Evolutionary conservation across 2,888 invertebrate genomes (phyloP), one percentile per base, ranked within the genome.

Genomic region (Myopa tessellatipennis): DNA sequence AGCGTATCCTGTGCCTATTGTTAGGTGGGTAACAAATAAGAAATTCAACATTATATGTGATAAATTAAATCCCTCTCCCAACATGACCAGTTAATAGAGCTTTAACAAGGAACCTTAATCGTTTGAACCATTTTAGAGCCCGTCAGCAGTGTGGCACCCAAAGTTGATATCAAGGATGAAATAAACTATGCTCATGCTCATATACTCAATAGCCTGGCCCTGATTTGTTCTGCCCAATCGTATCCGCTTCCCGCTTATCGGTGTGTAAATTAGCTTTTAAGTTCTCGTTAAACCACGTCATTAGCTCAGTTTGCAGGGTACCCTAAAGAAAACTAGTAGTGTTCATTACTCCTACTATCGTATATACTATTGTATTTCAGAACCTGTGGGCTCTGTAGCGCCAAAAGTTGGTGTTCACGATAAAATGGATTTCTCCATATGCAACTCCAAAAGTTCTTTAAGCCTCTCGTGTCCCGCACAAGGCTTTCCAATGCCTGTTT

Each of bases 1-100:
- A 89, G 93, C 93, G 58, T 94, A 91, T 90, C 94, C 94, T 77
- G 92, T 93, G 85, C 94, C 94, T 84, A 88, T 91, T 82, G 92
- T 93, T 91, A 93, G 93, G 94, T 88, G 83, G 78, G 82, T 73
- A 38, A 45, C 7, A 45, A 45, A 12, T n/a, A 55, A n/a, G 55
- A 55, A 55, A 16, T 55, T 55, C n/a, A 10, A 55, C 1, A 55
- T 55, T n/a, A 55, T n/a, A n/a, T 55, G 55, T 55, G 26, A 26
- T 26, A 26, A 26, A 26, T 26, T 26, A 26, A 26, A 26, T 26
- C 26, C 26, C 26, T 26, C 26, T 26, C 26, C 26, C 26, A 26
- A 26, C 26, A 26, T 26, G 26, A 26, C 26, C 26, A 26, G 26
- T 26, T 26, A 26, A 26, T 26, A 26, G 26, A 26, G 26, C 26